Conservation (phyloP, 2,888 invertebrate species). For the Bombylius major region DNA sequence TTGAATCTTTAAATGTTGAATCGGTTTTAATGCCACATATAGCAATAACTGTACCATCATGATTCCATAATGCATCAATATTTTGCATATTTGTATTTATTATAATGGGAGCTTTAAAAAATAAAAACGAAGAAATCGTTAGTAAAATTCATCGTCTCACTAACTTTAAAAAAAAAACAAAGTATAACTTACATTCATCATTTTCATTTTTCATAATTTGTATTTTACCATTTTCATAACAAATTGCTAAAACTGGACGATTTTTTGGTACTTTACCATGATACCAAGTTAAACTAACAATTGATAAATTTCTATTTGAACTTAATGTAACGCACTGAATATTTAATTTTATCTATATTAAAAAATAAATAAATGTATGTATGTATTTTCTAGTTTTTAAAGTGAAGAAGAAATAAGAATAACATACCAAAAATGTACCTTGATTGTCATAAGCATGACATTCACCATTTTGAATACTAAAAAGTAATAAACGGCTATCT, state of each 20-base stretch:
- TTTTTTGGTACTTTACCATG: constrained; percentile 60
- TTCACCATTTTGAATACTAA: constrained; percentile 83
- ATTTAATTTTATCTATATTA: constrained; percentile 68
- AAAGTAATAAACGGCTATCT: constrained; percentile 77
- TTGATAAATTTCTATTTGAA: constrained; percentile 43
- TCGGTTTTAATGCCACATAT: constrained; percentile 59
- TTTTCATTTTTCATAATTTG: constrained; percentile 82
- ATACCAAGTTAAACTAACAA: constrained; percentile 80
- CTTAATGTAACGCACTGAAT: constrained; percentile 43
- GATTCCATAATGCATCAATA: constrained; percentile 83
- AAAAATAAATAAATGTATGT: constrained; percentile 20
- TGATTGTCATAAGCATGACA: constrained; percentile 90
- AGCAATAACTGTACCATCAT: constrained; percentile 79
- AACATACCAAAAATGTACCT: constrained; percentile 60
- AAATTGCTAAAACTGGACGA: constrained; percentile 72
- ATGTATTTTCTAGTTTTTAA: background rate
- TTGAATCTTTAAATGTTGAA: constrained; percentile 46
- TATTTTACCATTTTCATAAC: constrained; percentile 75
- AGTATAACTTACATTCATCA: constrained; percentile 55
- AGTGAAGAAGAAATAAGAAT: background rate
- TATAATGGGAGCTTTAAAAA: constrained; percentile 57
- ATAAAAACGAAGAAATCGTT: background rate
- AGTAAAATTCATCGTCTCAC: too few relatives aligned
- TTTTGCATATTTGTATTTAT: constrained; percentile 73
- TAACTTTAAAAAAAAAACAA: too few relatives aligned